These are phyloP conservation scores for Ptilonorhynchus violaceus DNA, from an alignment of 2,113 vertebrate species.

Conservation along the genomic window DNA sequence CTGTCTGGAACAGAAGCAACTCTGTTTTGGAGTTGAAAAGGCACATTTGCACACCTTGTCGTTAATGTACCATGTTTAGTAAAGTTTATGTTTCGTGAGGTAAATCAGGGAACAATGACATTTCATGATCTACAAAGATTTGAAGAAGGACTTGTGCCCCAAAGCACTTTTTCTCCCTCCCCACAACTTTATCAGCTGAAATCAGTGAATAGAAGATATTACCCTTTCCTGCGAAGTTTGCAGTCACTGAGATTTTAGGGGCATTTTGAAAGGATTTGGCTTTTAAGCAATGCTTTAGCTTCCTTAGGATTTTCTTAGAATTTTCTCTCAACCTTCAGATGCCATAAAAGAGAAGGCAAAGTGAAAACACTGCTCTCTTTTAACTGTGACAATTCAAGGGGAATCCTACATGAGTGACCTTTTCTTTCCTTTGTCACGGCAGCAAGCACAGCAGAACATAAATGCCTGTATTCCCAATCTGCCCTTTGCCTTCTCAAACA, in stretches of 20 bases:
- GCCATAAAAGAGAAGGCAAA: background rate
- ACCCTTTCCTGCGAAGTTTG: background rate
- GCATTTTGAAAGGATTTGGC: background rate
- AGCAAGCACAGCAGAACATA: background rate
- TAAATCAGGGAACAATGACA: conserved; percentile 57
- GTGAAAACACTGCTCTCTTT: background rate
- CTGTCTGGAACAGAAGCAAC: conserved; percentile 52
- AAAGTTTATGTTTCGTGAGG: conserved; percentile 36
- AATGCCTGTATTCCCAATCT: background rate
- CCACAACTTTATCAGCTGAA: background rate
- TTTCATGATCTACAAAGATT: conserved; percentile 13
- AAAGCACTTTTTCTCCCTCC: background rate
- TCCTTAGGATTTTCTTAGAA: background rate
- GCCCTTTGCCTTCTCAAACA: background rate
- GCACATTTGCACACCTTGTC: conserved; percentile 47
- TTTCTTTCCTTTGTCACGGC: background rate
- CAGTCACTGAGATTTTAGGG: background rate
- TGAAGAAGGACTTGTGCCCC: background rate
- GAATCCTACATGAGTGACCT: background rate
- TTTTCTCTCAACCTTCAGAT: background rate
- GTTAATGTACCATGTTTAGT: conserved; percentile 31
- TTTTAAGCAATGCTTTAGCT: background rate
- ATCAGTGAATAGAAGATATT: background rate
- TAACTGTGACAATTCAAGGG: background rate
- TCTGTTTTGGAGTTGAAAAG: conserved; percentile 19